These are phyloP conservation scores for Caenorhabditis sp. DNA, from an alignment of 2,888 invertebrate species.

Conservation along the genomic window DNA sequence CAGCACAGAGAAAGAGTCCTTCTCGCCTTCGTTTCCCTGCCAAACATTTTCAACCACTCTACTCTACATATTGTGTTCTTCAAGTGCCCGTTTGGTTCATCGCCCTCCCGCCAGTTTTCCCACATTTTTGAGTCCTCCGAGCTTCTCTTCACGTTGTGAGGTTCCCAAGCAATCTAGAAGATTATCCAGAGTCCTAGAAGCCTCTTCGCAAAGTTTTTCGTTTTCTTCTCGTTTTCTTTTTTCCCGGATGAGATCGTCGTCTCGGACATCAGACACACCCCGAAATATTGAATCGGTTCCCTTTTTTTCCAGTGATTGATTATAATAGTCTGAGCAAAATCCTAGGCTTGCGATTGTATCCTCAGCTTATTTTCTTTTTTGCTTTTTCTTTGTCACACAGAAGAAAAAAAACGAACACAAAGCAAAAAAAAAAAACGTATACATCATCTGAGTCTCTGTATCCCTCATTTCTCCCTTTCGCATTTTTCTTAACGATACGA, in stretches of 20 bases:
- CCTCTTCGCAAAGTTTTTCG: conserved; percentile 32
- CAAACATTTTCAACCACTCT: conserved; percentile 60
- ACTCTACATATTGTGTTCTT: conserved; percentile 62
- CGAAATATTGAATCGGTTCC: neutral
- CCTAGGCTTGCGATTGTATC: conserved; percentile 9
- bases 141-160: conserved; percentile 61
- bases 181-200: conserved; percentile 54
- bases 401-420: conserved; percentile 46
- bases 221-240: conserved; percentile 25
- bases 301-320: neutral
- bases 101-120: conserved; percentile 54
- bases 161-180: conserved; percentile 69
- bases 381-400: conserved; percentile 16
- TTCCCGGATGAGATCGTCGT: conserved; percentile 20
- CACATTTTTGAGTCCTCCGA: conserved; percentile 58
- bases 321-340: neutral
- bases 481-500: conserved; percentile 57
- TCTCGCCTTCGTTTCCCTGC: conserved; percentile 47
- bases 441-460: conserved; percentile 34
- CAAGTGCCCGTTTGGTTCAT: conserved; percentile 64
- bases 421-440: conserved; percentile 39
- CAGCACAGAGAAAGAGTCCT: conserved; percentile 38
- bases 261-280: neutral
- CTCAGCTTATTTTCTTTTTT: conserved; percentile 12
- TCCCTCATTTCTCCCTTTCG: conserved; percentile 14